Evolutionary conservation across 1,140 invertebrate species (phyloP), one percentile per base, ranked within the genome.

Genomic region (Tetramorium simillimum): DNA sequence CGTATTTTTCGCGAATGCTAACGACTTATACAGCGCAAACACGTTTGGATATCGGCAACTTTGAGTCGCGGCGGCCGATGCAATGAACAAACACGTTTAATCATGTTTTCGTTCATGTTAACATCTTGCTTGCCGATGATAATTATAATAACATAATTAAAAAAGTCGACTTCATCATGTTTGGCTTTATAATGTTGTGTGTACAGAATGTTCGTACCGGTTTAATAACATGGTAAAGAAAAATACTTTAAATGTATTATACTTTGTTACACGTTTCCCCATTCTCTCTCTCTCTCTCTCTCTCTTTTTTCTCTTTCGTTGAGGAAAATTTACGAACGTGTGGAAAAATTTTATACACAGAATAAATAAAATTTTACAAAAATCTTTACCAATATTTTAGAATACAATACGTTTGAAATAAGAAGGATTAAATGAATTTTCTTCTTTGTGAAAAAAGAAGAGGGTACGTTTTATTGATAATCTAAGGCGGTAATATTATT

Each of bases 101-200:
- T 76, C 37, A 43, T 60, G 53, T 76, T 76, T 76, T 76, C 37
- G 37, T 60, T 33, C n/a, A 58, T 18, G 37, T 76, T 76, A 76
- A 76, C 28, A 73, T 37, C 3, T 51, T 72, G 9, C 21, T 18
- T 76, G 21, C 21, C 37, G 9, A 43, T 37, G n/a, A 60, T 40
- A 37, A 16, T 40, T n/a, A 21, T 56, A 53, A 73, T 53, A 6
- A 37, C n/a, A 56, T 56, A 76, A 76, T 76, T 76, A 40, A 21
- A 56, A 24, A 43, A n/a, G 28, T 16, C 9, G 69, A 72, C 1
- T 72, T 53, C n/a, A 53, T 51, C 24, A 53, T 51, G 5, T 53
- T 33, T 72, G 28, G 16, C n/a, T 21, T 33, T 33, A 33, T 33
- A 33, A 33, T 4, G 33, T 33, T 33, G 33, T 33, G 56, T 9